Evolutionary conservation across 2,888 invertebrate species (phyloP).

Genomic region (Pandemis heparana): DNA sequence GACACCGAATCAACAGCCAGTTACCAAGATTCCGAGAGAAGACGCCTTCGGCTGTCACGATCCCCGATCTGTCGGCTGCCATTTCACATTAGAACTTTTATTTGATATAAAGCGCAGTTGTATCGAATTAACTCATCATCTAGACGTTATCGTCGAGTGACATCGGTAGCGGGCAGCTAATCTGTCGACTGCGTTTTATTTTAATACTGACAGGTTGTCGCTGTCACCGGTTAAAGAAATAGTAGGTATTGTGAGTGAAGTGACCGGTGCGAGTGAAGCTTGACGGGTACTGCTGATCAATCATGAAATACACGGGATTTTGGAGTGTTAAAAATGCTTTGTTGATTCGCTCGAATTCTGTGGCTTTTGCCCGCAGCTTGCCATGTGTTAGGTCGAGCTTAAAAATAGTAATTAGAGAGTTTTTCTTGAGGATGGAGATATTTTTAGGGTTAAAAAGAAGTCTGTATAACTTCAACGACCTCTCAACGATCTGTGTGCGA

Average conservation of each 20-base stretch:
- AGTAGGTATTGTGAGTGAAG: constrained; percentile 18
- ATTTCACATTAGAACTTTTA: constrained; percentile 36
- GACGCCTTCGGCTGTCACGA: constrained; percentile 33
- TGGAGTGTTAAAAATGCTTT: neutral
- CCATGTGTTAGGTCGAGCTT: no score
- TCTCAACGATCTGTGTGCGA: no score
- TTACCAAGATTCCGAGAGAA: constrained; percentile 21
- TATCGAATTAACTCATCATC: constrained; percentile 42
- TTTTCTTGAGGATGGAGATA: no score
- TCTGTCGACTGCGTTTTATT: constrained; percentile 29
- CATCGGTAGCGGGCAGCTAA: constrained; percentile 41
- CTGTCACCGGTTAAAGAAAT: neutral
- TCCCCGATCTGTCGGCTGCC: constrained; percentile 22
- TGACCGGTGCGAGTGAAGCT: constrained; percentile 24
- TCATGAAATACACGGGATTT: constrained; percentile 12
- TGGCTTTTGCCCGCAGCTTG: neutral
- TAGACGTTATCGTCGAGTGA: constrained; percentile 35
- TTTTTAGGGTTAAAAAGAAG: no score
- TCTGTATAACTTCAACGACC: no score
- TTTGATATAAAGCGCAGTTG: constrained; percentile 31
- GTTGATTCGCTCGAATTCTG: neutral
- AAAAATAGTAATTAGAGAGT: no score
- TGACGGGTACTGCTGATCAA: constrained; percentile 25
- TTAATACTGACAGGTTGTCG: constrained; percentile 25
- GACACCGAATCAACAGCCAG: constrained; percentile 11